Evolutionary conservation across 2,888 invertebrate species (phyloP).

Genomic region (Tortricodes alternella): DNA sequence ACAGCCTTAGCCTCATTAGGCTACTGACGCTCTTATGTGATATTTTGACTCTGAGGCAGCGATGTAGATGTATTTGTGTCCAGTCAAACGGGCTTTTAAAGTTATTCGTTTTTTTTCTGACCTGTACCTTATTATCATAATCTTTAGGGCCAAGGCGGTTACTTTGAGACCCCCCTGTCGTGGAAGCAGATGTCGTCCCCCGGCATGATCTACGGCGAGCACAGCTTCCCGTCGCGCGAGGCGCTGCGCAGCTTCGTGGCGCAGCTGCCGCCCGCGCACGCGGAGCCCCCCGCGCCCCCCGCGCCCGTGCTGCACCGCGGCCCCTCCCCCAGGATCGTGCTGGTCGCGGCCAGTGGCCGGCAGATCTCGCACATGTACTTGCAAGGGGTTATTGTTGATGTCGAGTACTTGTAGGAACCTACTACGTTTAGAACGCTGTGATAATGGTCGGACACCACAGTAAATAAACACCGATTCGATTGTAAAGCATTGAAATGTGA

Average conservation of each 20-base stretch:
- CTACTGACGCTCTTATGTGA: too few species aligned
- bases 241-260: slow-evolving; percentile 47
- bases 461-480: too few species aligned
- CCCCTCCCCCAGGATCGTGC: slow-evolving; percentile 45
- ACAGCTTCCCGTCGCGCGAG: slow-evolving; percentile 53
- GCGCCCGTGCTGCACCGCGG: slow-evolving; percentile 48
- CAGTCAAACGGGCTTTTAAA: not conserved
- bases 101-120: too few species aligned
- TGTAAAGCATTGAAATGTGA: too few species aligned
- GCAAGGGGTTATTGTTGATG: slow-evolving; percentile 47
- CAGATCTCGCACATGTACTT: slow-evolving; percentile 62
- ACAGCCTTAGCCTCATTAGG: too few species aligned
- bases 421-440: not conserved
- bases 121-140: too few species aligned
- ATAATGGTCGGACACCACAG: too few species aligned
- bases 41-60: too few species aligned
- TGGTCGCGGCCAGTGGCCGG: slow-evolving; percentile 51
- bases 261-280: slow-evolving; percentile 43
- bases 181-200: slow-evolving; percentile 53
- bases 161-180: slow-evolving; percentile 61
- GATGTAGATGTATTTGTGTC: too few species aligned
- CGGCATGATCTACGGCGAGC: slow-evolving; percentile 54
- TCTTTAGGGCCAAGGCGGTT: slow-evolving; percentile 69
- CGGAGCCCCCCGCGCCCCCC: slow-evolving; percentile 29
- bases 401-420: slow-evolving; percentile 58